phyloP scores from a whole-genome alignment of 2,888 invertebrate species.

The Parelbella ahira region DNA sequence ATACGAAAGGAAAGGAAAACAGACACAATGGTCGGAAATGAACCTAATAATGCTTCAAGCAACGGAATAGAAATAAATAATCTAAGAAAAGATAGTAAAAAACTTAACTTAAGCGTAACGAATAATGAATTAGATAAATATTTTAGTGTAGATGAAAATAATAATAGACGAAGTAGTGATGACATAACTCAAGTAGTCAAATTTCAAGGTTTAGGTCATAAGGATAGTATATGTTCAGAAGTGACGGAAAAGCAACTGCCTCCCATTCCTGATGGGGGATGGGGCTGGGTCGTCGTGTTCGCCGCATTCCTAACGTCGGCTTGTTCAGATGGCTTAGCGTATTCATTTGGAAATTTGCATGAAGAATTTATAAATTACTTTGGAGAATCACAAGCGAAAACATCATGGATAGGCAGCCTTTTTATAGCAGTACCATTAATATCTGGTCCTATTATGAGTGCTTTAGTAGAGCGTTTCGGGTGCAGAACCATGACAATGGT shows the following conservation, averaged over 20 bases:
- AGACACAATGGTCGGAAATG: slow-evolving; percentile 19
- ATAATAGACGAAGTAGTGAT: slow-evolving; percentile 36
- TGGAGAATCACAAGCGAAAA: slow-evolving; percentile 88
- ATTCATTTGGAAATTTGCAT: slow-evolving; percentile 94
- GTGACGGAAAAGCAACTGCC: slow-evolving; percentile 67
- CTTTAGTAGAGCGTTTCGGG: slow-evolving; percentile 91
- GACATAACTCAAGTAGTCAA: slow-evolving; percentile 58
- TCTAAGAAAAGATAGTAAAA: slow-evolving; percentile 51
- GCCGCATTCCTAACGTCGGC: slow-evolving; percentile 91
- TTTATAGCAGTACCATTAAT: slow-evolving; percentile 94
- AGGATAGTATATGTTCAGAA: slow-evolving; percentile 65
- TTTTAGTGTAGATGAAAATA: slow-evolving; percentile 25
- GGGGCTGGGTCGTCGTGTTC: slow-evolving; percentile 94
- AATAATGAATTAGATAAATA: slow-evolving; percentile 2
- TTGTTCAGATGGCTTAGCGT: slow-evolving; percentile 94
- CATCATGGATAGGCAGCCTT: slow-evolving; percentile 93
- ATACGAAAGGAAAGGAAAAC: not conserved
- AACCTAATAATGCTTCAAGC: slow-evolving; percentile 17
- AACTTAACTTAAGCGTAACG: slow-evolving; percentile 46
- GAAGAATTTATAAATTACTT: slow-evolving; percentile 90
- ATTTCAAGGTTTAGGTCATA: slow-evolving; percentile 68
- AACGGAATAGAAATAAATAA: slow-evolving; percentile 24
- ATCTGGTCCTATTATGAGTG: slow-evolving; percentile 91
- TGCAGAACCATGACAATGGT: slow-evolving; percentile 87
- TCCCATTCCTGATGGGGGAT: slow-evolving; percentile 89